These are phyloP conservation scores for Eretmochelys imbricata DNA, from an alignment of 2,113 vertebrate genomes.

Conservation along the genomic window DNA sequence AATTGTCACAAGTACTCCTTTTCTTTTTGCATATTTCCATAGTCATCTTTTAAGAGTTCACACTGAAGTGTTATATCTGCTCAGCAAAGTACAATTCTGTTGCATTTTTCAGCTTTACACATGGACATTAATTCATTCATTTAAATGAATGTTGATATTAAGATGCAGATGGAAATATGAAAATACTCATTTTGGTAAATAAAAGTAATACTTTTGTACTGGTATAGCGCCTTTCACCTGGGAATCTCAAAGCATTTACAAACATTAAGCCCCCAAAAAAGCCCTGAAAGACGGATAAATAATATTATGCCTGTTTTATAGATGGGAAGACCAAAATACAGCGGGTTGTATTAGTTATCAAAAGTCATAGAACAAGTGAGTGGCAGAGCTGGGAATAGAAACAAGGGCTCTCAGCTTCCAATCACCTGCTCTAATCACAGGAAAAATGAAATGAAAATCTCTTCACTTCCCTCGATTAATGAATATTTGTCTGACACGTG, in stretches of 20 bases:
- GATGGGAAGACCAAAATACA: not conserved
- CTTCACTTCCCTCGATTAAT: not conserved
- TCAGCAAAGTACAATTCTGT: not conserved
- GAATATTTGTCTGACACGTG: not conserved
- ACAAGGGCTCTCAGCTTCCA: not conserved
- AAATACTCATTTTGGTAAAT: fast-evolving
- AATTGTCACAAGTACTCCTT: not conserved
- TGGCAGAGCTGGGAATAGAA: not conserved
- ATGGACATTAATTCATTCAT: not conserved
- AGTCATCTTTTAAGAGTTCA: fast-evolving
- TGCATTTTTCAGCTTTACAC: not conserved
- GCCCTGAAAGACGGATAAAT: not conserved
- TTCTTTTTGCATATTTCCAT: no score
- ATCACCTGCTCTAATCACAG: fast-evolving
- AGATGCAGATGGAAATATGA: not conserved
- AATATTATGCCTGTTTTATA: not conserved
- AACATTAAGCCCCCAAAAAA: not conserved
- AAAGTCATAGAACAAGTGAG: not conserved
- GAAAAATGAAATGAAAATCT: not conserved
- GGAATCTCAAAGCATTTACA: not conserved
- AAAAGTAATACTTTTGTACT: not conserved
- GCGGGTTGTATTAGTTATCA: not conserved
- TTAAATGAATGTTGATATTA: not conserved
- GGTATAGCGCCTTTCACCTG: fast-evolving
- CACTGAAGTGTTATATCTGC: fast-evolving